These are phyloP conservation scores for Galeopsomyia nigrocyanea DNA, from an alignment of 2,888 invertebrate species.

Conservation along the genomic window DNA sequence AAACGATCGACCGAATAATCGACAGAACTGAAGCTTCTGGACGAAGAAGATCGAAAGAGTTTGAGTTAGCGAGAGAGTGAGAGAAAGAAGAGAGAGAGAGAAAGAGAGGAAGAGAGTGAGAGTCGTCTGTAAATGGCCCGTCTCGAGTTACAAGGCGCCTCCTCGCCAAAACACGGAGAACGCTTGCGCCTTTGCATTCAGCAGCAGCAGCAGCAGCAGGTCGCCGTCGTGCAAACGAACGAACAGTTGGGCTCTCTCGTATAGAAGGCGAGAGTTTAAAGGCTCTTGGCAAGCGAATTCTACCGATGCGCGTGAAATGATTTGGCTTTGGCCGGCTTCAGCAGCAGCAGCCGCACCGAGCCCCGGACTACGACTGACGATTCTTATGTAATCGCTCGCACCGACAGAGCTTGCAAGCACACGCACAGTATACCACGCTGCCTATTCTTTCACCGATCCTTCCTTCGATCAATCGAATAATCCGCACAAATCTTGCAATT, in stretches of 20 bases:
- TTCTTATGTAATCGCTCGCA: no score
- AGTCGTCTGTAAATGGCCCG: slow-evolving; percentile 52
- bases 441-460: not conserved
- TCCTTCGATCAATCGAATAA: slow-evolving; percentile 4
- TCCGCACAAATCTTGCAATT: no score
- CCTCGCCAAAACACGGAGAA: slow-evolving; percentile 59
- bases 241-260: not conserved
- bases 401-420: not conserved
- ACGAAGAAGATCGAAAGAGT: not conserved
- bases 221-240: slow-evolving; percentile 34
- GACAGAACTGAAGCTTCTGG: not conserved
- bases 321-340: slow-evolving; percentile 58
- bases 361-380: not conserved
- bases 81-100: slow-evolving; percentile 26
- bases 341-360: slow-evolving; percentile 6
- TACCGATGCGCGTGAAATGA: slow-evolving; percentile 65
- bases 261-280: slow-evolving; percentile 53
- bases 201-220: slow-evolving; percentile 33
- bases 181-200: not conserved
- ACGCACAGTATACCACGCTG: slow-evolving; percentile 1
- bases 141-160: slow-evolving; percentile 61
- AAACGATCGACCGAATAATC: not conserved
- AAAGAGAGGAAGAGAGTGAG: slow-evolving; percentile 42
- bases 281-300: slow-evolving; percentile 65
- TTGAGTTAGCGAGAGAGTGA: not conserved